Conservation (phyloP, 2,113 vertebrate species). For the Rhegmatorhina hoffmannsi region DNA sequence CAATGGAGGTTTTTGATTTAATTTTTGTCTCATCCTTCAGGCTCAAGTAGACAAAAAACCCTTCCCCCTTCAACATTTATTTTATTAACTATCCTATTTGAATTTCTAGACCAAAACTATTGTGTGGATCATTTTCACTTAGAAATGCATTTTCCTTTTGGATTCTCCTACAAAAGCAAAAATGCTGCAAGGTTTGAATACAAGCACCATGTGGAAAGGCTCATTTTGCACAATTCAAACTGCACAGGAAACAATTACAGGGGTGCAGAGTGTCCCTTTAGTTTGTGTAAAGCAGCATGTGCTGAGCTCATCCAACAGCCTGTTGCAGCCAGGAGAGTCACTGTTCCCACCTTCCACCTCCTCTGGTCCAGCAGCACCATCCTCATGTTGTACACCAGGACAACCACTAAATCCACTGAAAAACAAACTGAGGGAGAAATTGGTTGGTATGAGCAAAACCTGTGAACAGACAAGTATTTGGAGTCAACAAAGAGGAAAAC, state of each 20-base stretch:
- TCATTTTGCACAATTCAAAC: background rate
- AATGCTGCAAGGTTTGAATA: background rate
- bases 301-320: background rate
- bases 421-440: rapidly evolving
- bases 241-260: background rate
- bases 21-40: background rate
- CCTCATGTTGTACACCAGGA: background rate
- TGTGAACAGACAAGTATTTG: background rate
- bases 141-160: background rate
- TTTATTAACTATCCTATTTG: background rate
- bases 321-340: background rate
- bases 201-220: background rate
- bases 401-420: background rate
- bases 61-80: background rate
- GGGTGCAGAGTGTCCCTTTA: background rate
- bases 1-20: background rate
- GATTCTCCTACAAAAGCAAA: background rate
- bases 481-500: background rate
- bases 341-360: background rate
- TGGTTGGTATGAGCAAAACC: background rate
- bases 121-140: rapidly evolving
- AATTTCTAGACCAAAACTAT: background rate
- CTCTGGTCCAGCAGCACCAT: background rate
- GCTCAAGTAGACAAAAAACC: background rate
- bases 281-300: background rate